These are phyloP conservation scores for Trematomus loennbergii DNA, from an alignment of 2,113 vertebrate species.

Conservation along the genomic window DNA sequence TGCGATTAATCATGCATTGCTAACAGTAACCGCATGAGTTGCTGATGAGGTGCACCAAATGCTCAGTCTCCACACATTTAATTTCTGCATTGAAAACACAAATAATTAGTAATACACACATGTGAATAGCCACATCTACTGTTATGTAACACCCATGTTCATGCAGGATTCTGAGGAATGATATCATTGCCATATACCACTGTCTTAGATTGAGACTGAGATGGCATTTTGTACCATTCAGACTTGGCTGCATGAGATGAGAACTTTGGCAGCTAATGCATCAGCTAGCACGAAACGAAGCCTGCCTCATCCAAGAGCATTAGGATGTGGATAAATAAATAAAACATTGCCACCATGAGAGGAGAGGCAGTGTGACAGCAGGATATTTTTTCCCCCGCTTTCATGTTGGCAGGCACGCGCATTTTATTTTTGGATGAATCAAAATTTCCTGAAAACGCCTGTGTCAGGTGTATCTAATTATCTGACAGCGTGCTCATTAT, in stretches of 20 bases:
- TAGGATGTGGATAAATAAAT: constrained; percentile 77
- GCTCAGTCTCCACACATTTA: constrained; percentile 9
- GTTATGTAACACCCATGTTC: background rate
- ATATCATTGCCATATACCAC: constrained; percentile 4
- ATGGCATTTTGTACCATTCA: constrained; percentile 21
- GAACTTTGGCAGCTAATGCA: constrained; percentile 46
- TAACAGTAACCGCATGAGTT: constrained; percentile 36
- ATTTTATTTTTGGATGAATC: constrained; percentile 81
- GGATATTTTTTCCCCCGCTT: constrained; percentile 64
- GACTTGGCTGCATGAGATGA: constrained; percentile 23
- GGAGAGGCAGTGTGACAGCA: constrained; percentile 64
- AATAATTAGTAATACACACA: constrained; percentile 1
- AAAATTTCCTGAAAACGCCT: constrained; percentile 74
- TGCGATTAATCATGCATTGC: constrained; percentile 37
- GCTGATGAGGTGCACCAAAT: constrained; percentile 36
- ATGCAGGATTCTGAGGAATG: background rate
- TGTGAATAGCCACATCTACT: constrained; percentile 1
- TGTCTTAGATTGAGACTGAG: constrained; percentile 6
- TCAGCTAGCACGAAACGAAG: constrained; percentile 73
- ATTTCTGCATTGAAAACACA: background rate
- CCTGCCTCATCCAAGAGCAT: constrained; percentile 67
- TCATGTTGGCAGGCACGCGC: constrained; percentile 71
- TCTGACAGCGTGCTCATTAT: constrained; percentile 81
- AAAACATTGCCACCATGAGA: constrained; percentile 78
- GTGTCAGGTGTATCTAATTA: constrained; percentile 86